Conservation (phyloP, 2,113 vertebrate genomes). For the Rhea americana region DNA sequence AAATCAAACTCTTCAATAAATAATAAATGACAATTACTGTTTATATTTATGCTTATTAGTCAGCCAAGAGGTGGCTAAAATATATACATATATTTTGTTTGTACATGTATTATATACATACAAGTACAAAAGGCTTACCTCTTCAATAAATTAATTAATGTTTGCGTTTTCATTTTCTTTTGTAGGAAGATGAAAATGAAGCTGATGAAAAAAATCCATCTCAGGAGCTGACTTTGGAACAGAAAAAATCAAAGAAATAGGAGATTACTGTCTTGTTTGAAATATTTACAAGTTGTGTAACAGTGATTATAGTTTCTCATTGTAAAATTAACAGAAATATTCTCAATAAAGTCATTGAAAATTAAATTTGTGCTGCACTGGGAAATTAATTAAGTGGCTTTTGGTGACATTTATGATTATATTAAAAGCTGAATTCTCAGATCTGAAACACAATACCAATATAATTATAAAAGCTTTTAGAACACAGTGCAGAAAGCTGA, state of each 20-base stretch:
- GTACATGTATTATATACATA: neutral
- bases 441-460: neutral
- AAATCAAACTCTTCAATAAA: constrained; percentile 6
- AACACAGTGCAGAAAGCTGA: neutral
- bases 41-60: neutral
- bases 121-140: neutral
- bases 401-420: constrained; percentile 55
- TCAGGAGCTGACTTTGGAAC: constrained; percentile 76
- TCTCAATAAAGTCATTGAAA: constrained; percentile 80
- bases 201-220: constrained; percentile 79
- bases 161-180: constrained; percentile 73
- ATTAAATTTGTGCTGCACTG: constrained; percentile 67
- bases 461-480: constrained; percentile 45
- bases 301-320: constrained; percentile 74
- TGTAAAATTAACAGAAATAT: constrained; percentile 75
- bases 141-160: constrained; percentile 50
- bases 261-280: constrained; percentile 62
- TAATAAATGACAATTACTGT: neutral
- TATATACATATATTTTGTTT: neutral
- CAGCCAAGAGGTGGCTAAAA: neutral
- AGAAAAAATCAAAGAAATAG: constrained; percentile 78
- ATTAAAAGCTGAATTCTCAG: constrained; percentile 50
- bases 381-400: constrained; percentile 67
- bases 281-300: constrained; percentile 67
- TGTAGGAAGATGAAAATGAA: constrained; percentile 80